phyloP scores from a whole-genome alignment of 2,113 vertebrate species.

The Uropsilus gracilis region DNA sequence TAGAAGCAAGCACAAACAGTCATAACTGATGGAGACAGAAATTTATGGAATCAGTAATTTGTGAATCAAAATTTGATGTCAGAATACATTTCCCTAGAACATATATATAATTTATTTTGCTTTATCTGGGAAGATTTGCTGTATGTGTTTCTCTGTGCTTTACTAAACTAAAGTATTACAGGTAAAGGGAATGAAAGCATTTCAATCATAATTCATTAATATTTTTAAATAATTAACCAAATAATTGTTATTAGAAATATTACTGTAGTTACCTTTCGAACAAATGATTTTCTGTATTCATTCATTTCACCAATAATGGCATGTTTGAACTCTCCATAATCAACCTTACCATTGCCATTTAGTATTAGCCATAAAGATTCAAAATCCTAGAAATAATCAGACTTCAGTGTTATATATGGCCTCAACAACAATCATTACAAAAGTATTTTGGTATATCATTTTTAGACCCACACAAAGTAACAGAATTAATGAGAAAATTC shows the following conservation, averaged over 20 bases:
- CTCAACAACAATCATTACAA: neutral
- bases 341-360: conserved; percentile 68
- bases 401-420: neutral
- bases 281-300: conserved; percentile 88
- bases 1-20: neutral
- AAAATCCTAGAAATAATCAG: conserved; percentile 85
- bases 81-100: conserved; percentile 34
- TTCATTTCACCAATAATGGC: conserved; percentile 90
- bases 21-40: neutral
- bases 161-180: neutral
- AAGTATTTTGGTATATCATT: neutral
- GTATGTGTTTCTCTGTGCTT: neutral
- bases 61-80: neutral
- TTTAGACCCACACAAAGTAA: neutral
- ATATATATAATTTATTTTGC: neutral
- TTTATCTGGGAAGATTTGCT: neutral
- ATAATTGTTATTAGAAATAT: neutral
- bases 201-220: neutral
- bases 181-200: conserved; percentile 18
- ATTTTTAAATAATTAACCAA: neutral
- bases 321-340: conserved; percentile 84
- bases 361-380: conserved; percentile 86
- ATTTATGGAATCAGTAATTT: neutral
- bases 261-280: conserved; percentile 88
- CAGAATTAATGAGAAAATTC: neutral